Percentiles rank a stretch among this genome's conserved stretches.
phyloP scores from a whole-genome alignment of 2,113 vertebrate species.

The Gallinago undulata region DNA sequence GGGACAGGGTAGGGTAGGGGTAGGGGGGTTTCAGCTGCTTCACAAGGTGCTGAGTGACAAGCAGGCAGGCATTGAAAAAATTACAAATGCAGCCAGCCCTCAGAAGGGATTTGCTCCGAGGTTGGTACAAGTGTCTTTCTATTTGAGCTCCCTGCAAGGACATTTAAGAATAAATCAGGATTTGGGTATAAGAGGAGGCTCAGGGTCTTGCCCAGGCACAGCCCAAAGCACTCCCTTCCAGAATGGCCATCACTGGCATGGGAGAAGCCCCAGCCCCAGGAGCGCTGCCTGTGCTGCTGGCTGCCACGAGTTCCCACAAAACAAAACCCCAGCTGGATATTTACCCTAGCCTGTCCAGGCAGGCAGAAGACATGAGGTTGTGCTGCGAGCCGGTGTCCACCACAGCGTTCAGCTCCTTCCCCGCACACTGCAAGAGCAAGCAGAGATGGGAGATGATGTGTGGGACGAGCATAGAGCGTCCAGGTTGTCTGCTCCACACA shows the following conservation, averaged over 20 bases:
- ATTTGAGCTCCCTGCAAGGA: neutral
- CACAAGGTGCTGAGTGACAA: neutral
- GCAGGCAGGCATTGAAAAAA: neutral
- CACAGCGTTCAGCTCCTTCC: conserved; percentile 79
- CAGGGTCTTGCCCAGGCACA: neutral
- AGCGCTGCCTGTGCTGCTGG: neutral
- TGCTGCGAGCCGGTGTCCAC: conserved; percentile 85
- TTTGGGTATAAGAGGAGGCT: neutral
- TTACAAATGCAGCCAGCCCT: fast-evolving
- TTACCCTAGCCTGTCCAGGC: conserved; percentile 84
- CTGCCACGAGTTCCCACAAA: neutral
- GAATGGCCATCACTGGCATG: fast-evolving
- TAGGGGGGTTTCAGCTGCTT: neutral
- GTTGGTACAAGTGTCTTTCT: neutral
- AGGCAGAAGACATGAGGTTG: conserved; percentile 84
- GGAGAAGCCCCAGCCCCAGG: neutral
- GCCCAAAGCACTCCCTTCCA: neutral
- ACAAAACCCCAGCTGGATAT: neutral
- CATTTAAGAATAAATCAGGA: neutral
- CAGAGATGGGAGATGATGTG: neutral
- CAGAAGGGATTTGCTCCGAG: neutral
- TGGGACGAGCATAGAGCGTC: neutral
- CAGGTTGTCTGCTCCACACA: neutral
- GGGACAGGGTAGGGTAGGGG: fast-evolving
- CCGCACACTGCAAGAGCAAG: conserved; percentile 80